These are phyloP conservation scores for Neodiprion pinetum DNA, from an alignment of 1,140 invertebrate genomes.

Conservation along the genomic window DNA sequence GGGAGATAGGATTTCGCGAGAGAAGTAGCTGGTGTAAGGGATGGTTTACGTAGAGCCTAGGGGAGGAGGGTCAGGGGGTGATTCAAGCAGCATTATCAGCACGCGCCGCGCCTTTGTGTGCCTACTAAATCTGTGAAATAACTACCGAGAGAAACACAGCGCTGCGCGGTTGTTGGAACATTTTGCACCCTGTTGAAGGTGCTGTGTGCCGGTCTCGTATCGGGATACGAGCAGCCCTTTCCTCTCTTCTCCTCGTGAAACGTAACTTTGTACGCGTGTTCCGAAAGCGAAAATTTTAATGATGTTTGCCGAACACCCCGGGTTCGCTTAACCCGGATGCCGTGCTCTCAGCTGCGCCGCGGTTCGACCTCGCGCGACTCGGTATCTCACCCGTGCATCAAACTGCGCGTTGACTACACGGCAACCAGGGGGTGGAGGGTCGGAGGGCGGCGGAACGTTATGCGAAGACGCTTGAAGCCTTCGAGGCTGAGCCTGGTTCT, in stretches of 20 bases:
- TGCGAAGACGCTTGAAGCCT: conserved; percentile 35
- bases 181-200: neutral
- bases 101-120: conserved; percentile 56
- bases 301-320: conserved; percentile 43
- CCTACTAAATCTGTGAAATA: conserved; percentile 59
- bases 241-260: neutral
- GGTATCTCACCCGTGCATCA: conserved; percentile 15
- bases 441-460: conserved; percentile 28
- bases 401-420: neutral
- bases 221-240: no score
- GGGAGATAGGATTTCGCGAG: conserved; percentile 8
- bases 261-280: conserved; percentile 11
- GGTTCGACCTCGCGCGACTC: neutral
- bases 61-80: conserved; percentile 15
- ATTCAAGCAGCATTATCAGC: conserved; percentile 57
- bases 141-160: conserved; percentile 24
- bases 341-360: no score
- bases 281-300: conserved; percentile 48
- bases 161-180: neutral
- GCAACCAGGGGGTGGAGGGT: conserved; percentile 12
- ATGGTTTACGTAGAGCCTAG: neutral
- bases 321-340: conserved; percentile 13
- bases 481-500: conserved; percentile 1
- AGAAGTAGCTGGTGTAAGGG: conserved; percentile 14
- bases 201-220: no score